phyloP scores from a whole-genome alignment of 2,797 vertebrate species.

The Scyliorhinus canicula region DNA sequence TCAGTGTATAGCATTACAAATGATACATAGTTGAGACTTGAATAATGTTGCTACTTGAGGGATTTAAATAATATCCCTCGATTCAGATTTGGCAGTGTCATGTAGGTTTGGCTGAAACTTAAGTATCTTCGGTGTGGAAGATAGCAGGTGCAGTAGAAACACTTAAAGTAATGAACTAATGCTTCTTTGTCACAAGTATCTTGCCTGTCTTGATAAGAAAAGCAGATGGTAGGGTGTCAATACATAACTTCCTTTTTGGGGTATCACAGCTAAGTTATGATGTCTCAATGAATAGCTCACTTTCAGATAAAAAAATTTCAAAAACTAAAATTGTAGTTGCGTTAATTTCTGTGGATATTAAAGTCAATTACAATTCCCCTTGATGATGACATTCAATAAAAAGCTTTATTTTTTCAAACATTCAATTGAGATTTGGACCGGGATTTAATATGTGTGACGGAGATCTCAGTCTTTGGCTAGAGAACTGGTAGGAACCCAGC shows the following conservation, averaged over 20 bases:
- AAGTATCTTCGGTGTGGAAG: neutral
- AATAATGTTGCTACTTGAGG: neutral
- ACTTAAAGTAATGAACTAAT: neutral
- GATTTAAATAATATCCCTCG: neutral
- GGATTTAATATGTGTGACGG: neutral
- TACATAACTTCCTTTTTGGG: neutral
- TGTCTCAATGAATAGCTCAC: neutral
- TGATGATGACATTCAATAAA: neutral
- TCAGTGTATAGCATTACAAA: neutral
- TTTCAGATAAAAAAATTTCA: neutral
- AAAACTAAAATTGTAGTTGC: neutral
- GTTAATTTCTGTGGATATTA: neutral
- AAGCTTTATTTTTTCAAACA: neutral
- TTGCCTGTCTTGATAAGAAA: neutral
- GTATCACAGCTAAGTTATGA: neutral
- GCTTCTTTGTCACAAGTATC: too few species aligned
- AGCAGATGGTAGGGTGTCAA: constrained; percentile 17
- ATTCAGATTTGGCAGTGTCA: constrained; percentile 14
- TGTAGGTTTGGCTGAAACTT: neutral
- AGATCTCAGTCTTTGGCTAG: too few species aligned
- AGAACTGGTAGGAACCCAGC: neutral
- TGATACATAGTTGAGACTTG: neutral
- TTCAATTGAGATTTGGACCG: neutral
- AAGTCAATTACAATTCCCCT: neutral
- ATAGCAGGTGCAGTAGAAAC: neutral